phyloP scores from a whole-genome alignment of 2,797 vertebrate species.

The Phrynocephalus forsythii region DNA sequence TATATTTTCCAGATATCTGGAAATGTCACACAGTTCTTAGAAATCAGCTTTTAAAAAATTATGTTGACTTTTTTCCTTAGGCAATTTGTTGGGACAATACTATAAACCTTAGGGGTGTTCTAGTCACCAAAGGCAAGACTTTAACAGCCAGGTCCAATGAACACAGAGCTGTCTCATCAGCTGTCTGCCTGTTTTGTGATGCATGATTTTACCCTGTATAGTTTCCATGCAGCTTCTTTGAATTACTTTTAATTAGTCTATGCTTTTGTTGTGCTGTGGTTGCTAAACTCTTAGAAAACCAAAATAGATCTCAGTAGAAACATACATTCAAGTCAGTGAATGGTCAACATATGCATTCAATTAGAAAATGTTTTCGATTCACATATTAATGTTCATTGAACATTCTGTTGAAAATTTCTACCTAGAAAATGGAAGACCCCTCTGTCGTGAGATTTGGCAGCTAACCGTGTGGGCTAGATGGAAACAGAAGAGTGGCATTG shows the following conservation, averaged over 20 bases:
- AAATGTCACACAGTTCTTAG: not conserved
- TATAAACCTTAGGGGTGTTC: not conserved
- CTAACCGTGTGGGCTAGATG: not conserved
- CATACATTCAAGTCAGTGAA: slow-evolving; percentile 18
- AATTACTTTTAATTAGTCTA: slow-evolving; percentile 60
- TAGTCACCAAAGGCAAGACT: not conserved
- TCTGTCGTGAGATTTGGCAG: not conserved
- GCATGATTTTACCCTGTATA: slow-evolving; percentile 53
- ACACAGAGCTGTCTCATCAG: slow-evolving; percentile 31
- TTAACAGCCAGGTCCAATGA: slow-evolving; percentile 12
- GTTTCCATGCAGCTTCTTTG: slow-evolving; percentile 52
- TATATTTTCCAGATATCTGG: too few relatives aligned
- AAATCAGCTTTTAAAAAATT: not conserved
- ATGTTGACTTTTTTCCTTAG: not conserved
- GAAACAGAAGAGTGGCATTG: not conserved
- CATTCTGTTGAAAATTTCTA: not conserved
- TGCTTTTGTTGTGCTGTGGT: slow-evolving; percentile 52
- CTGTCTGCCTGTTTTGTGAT: slow-evolving; percentile 31
- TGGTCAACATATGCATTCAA: not conserved
- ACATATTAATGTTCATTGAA: not conserved
- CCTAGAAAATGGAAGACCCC: not conserved
- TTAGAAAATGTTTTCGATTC: slow-evolving; percentile 25
- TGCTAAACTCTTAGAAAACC: slow-evolving; percentile 59
- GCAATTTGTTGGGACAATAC: not conserved
- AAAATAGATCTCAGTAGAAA: slow-evolving; percentile 36